Evolutionary conservation across 1,140 invertebrate species (phyloP), one percentile per base, ranked within the genome.

Genomic region (Megalopta genalis): DNA sequence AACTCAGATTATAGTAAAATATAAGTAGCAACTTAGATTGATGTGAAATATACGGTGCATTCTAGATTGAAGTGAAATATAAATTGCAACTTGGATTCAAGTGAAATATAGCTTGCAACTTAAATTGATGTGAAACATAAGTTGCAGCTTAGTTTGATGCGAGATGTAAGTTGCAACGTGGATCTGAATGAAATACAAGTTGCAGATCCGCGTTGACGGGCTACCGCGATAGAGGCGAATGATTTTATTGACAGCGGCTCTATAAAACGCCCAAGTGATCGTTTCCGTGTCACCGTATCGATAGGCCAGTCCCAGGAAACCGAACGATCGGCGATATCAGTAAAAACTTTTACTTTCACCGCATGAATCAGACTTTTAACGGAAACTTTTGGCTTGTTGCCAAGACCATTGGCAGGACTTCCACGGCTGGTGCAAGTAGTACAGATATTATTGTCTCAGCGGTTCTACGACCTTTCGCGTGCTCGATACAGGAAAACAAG

Each of bases 271-370:
- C 23, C 57, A 59, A 21, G 60, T 21, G 27, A 37, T 25, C 16
- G 64, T 66, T 64, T 64, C 49, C 42, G 18, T 59, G 23, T 18
- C 63, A 66, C 18, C 10, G 49, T 57, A 59, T 39, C 62, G 60
- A 46, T n/a, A 49, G 0, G 39, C 18, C 21, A 63, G 60, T 14
- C 49, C 6, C 60, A 49, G 49, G n/a, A 68, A 77, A 66, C 27
- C 18, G 6, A 21, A 10, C 23, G 69, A 64, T 78, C 64, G 23
- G 60, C 54, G 60, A 42, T 54, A 78, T 72, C 69, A 23, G 49
- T 49, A 68, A 78, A 62, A 65, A 78, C 76, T 78, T 27, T 78
- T 57, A 78, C 76, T 78, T 78, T 78, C 76, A 78, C 69, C 46
- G 59, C 49, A 57, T 72, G 76, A 72, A 78, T 78, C 76, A 65